These are phyloP conservation scores for Eolophus roseicapilla DNA, from an alignment of 2,113 vertebrate genomes.

Conservation along the genomic window DNA sequence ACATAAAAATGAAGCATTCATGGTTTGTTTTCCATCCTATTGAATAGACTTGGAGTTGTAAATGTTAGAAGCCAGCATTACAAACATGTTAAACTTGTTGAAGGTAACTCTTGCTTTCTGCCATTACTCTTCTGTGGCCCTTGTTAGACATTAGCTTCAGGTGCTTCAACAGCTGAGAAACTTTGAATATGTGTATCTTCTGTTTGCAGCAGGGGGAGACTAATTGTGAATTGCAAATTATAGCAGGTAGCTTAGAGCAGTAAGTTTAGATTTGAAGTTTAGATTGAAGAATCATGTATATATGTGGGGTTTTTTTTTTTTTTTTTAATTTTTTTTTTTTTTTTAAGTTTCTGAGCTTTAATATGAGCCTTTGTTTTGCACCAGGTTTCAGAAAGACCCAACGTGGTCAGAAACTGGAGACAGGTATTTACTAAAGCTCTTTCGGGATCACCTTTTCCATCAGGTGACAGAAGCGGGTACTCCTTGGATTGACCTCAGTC, in stretches of 20 bases:
- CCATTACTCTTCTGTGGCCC: not conserved
- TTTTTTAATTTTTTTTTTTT: not conserved
- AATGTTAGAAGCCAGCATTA: not conserved
- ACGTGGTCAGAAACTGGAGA: constrained; percentile 98
- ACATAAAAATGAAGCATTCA: not conserved
- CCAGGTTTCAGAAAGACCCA: constrained; percentile 97
- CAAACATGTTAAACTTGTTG: not conserved
- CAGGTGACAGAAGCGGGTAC: constrained; percentile 97
- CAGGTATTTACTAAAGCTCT: constrained; percentile 97
- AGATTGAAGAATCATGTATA: not conserved
- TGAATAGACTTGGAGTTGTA: not conserved
- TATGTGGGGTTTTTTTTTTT: not conserved
- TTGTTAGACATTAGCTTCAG: not conserved
- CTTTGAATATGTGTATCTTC: not conserved
- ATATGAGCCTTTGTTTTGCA: constrained; percentile 48
- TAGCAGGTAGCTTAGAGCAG: not conserved
- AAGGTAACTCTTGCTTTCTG: not conserved
- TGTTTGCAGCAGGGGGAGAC: not conserved
- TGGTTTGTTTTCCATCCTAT: not conserved
- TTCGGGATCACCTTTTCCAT: constrained; percentile 98
- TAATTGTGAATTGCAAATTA: not conserved
- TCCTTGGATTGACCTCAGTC: constrained; percentile 99
- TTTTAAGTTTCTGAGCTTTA: not conserved
- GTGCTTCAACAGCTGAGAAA: not conserved
- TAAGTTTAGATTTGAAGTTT: not conserved